Evolutionary conservation across 2,113 vertebrate species (phyloP).

Genomic region (Nyctereutes procyonoides): DNA sequence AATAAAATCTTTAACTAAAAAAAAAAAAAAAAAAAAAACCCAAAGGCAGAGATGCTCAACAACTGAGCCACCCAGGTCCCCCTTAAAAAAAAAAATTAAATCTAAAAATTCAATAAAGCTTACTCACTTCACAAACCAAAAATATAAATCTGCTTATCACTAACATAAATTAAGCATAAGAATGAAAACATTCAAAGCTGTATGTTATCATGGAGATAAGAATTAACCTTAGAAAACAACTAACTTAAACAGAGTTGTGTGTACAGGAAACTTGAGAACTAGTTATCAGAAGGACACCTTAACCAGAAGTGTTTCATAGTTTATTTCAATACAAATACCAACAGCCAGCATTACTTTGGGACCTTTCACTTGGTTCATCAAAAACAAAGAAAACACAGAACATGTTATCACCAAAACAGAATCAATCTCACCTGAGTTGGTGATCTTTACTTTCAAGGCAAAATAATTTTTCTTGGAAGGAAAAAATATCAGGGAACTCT

Average conservation of each 20-base stretch:
- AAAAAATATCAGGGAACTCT: slow-evolving; percentile 24
- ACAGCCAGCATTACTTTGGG: background rate
- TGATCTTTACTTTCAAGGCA: slow-evolving; percentile 84
- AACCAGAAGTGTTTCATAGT: background rate
- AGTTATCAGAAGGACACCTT: background rate
- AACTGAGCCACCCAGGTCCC: too few species aligned
- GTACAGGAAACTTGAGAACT: background rate
- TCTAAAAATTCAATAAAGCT: background rate
- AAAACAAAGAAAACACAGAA: slow-evolving; percentile 18
- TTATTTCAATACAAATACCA: background rate
- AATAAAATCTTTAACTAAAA: too few species aligned
- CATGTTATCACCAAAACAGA: slow-evolving; percentile 3
- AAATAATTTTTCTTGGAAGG: slow-evolving; percentile 84
- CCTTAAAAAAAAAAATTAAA: background rate
- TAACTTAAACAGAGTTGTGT: background rate
- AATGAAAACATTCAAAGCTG: slow-evolving; percentile 50
- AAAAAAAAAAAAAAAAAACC: too few species aligned
- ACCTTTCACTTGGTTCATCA: background rate
- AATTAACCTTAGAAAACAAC: background rate
- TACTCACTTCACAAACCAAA: slow-evolving; percentile 49
- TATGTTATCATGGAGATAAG: background rate
- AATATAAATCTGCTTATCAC: background rate
- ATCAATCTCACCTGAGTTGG: slow-evolving; percentile 76
- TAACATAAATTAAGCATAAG: background rate
- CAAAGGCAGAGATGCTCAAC: too few species aligned